phyloP scores from a whole-genome alignment of 2,113 vertebrate genomes.

The Taurulus bubalis region DNA sequence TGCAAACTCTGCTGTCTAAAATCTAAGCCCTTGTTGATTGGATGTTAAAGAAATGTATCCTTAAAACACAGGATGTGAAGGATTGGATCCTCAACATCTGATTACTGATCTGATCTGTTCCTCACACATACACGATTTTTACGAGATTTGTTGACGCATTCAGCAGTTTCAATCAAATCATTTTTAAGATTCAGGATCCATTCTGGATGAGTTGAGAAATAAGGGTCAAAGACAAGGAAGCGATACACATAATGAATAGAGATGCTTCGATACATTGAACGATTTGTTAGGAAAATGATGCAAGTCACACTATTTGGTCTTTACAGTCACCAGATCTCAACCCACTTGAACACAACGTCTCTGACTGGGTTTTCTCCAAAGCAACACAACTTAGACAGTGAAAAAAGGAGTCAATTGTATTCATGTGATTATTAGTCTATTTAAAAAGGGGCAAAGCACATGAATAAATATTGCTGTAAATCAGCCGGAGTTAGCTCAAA shows the following conservation, averaged over 20 bases:
- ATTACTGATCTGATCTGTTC: background rate
- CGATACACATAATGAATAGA: background rate
- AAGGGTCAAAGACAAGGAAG: background rate
- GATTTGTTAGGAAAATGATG: background rate
- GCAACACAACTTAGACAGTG: background rate
- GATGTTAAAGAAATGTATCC: background rate
- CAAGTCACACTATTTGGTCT: background rate
- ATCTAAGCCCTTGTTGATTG: background rate
- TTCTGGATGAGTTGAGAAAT: background rate
- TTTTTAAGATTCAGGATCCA: background rate
- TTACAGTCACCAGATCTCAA: background rate
- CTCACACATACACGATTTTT: background rate
- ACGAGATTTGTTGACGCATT: background rate
- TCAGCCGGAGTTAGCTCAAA: background rate
- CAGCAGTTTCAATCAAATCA: background rate
- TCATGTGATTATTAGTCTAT: background rate
- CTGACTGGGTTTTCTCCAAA: background rate
- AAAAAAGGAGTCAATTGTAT: background rate
- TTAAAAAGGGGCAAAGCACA: background rate
- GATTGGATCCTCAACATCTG: background rate
- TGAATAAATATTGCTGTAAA: constrained; percentile 7
- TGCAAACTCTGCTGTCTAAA: background rate
- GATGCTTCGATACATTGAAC: background rate
- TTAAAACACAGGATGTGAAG: background rate
- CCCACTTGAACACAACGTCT: background rate